Conservation (phyloP, 2,888 invertebrate species). For the Sialis fuliginosa region DNA sequence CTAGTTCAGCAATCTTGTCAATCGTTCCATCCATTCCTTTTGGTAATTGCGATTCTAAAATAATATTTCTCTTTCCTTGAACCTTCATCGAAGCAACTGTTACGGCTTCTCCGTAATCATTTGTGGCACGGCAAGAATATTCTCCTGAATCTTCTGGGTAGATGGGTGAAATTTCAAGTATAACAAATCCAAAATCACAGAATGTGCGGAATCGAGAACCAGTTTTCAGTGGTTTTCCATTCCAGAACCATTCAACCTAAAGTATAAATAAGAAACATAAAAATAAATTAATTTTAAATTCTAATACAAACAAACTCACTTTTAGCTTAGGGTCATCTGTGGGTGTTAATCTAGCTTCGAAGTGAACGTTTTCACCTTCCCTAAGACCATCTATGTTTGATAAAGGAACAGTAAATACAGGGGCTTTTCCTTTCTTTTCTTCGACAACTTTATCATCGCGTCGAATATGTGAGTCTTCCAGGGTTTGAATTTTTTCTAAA, state of each 20-base stretch:
- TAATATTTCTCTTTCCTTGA: conserved; percentile 80
- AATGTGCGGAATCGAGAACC: conserved; percentile 91
- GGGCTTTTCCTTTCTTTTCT: conserved; percentile 68
- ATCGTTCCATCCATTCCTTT: conserved; percentile 89
- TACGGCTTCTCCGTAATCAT: conserved; percentile 81
- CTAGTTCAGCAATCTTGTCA: conserved; percentile 80
- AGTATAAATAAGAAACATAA: conserved; percentile 9
- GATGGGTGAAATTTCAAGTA: conserved; percentile 91
- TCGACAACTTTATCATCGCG: conserved; percentile 51
- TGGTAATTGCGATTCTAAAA: conserved; percentile 77
- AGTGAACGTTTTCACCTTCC: conserved; percentile 84
- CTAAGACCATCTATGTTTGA: conserved; percentile 73
- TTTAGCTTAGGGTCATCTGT: conserved; percentile 81
- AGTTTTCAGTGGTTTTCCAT: conserved; percentile 71
- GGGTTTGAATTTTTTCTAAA: conserved; percentile 76
- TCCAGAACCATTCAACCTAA: conserved; percentile 87
- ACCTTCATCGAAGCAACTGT: conserved; percentile 80
- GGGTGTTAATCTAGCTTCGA: conserved; percentile 75
- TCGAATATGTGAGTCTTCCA: conserved; percentile 78
- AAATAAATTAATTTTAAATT: not conserved
- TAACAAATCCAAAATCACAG: conserved; percentile 95
- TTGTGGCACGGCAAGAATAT: conserved; percentile 73
- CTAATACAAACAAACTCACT: conserved; percentile 22
- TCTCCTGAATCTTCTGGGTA: conserved; percentile 93
- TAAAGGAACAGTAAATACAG: conserved; percentile 76